phyloP scores from a whole-genome alignment of 1,140 invertebrate genomes.

The Bombus terrestris region DNA sequence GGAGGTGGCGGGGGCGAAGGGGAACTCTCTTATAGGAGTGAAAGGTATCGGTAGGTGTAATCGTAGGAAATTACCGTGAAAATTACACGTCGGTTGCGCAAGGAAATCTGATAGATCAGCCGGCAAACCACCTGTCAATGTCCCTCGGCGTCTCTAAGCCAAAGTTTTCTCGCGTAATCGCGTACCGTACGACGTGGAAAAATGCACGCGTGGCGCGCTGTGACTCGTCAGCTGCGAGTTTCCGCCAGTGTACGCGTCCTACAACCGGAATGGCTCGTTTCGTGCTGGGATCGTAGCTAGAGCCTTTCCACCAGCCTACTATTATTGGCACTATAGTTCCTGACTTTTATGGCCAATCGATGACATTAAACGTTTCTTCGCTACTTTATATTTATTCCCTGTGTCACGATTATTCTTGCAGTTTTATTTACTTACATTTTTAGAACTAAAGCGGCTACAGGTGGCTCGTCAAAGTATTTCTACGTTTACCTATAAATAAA shows the following conservation, averaged over 20 bases:
- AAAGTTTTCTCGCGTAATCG: slow-evolving; percentile 40
- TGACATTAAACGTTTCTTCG: background rate
- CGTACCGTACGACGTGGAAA: slow-evolving; percentile 28
- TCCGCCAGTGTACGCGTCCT: slow-evolving; percentile 5
- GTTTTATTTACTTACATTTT: background rate
- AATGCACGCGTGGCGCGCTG: slow-evolving; percentile 39
- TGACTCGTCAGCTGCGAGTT: slow-evolving; percentile 5
- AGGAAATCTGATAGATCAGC: slow-evolving; percentile 57
- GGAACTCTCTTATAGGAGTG: slow-evolving; percentile 41
- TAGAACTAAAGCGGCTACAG: background rate
- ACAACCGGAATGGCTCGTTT: background rate
- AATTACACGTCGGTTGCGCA: slow-evolving; percentile 60
- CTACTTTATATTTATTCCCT: background rate
- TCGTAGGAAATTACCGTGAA: slow-evolving; percentile 65
- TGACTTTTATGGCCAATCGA: background rate
- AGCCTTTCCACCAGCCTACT: background rate
- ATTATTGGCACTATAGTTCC: background rate
- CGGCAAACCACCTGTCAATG: slow-evolving; percentile 50
- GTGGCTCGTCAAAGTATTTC: too few relatives aligned
- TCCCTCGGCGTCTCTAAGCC: background rate
- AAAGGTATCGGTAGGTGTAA: slow-evolving; percentile 64
- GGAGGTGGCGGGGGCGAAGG: slow-evolving; percentile 6
- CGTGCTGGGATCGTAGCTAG: background rate
- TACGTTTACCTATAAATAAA: too few relatives aligned
- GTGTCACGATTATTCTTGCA: background rate